These are phyloP conservation scores for Parazoanthus atlanticus DNA, from an alignment of 92 coral and sea anemone genomes.

Conservation along the genomic window DNA sequence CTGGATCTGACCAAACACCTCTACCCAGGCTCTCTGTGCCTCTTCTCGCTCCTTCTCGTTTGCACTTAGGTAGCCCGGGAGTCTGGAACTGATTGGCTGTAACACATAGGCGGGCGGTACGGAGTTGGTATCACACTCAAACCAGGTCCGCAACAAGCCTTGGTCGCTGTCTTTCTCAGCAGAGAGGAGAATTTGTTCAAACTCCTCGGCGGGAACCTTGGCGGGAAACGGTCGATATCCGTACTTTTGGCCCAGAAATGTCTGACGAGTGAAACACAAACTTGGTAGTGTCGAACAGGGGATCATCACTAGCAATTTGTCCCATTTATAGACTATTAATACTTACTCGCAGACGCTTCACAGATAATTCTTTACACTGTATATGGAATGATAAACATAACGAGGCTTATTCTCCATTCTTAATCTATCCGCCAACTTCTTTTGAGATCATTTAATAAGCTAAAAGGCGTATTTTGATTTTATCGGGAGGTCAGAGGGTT, in stretches of 20 bases:
- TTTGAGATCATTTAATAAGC: background rate
- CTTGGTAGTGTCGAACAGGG: background rate
- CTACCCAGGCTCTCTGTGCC: conserved; percentile 54
- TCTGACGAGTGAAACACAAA: conserved; percentile 10
- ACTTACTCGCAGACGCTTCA: too few species aligned
- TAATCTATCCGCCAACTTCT: background rate
- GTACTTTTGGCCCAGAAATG: conserved; percentile 70
- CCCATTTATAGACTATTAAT: background rate
- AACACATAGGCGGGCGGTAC: conserved; percentile 64
- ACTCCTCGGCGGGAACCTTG: conserved; percentile 48
- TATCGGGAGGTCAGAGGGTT: too few species aligned
- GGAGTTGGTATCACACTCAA: conserved; percentile 57
- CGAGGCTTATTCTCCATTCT: background rate
- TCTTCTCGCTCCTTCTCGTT: conserved; percentile 42
- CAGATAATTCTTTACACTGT: too few species aligned
- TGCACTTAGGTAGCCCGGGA: conserved; percentile 50
- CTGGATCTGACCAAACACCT: conserved; percentile 53
- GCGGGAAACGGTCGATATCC: conserved; percentile 76
- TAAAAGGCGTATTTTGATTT: too few species aligned
- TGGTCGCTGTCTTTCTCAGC: conserved; percentile 48
- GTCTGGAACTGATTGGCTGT: conserved; percentile 69
- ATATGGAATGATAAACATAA: too few species aligned
- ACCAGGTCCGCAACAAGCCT: conserved; percentile 53
- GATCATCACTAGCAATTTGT: background rate
- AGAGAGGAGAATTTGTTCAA: conserved; percentile 37